A percentile compares a stretch with the other conserved stretches of the same genome.
Evolutionary conservation across 2,888 invertebrate species (phyloP).

Genomic region (Papilio elwesi): DNA sequence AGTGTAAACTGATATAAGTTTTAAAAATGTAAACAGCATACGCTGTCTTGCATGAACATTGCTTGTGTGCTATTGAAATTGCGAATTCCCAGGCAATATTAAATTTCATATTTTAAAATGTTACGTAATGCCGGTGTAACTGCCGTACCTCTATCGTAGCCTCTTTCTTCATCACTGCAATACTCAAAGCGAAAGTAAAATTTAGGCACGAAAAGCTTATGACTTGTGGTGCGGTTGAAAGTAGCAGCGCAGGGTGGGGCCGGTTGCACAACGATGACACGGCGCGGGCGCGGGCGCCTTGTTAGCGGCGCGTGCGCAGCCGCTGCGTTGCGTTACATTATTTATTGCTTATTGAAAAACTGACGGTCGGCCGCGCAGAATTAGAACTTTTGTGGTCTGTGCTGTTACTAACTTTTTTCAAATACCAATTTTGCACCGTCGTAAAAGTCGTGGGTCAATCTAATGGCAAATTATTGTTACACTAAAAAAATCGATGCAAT

Average conservation of each 20-base stretch:
- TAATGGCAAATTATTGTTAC: conserved; percentile 38
- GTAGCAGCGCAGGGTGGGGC: conserved; percentile 78
- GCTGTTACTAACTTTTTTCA: conserved; percentile 54
- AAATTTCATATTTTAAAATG: not conserved
- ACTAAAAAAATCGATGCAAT: conserved; percentile 28
- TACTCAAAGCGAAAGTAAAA: conserved; percentile 9
- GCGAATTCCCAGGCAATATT: no score
- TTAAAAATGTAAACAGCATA: no score
- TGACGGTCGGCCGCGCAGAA: conserved; percentile 67
- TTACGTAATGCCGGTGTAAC: not conserved
- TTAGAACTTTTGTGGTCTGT: conserved; percentile 64
- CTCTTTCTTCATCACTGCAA: not conserved
- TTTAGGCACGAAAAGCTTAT: conserved; percentile 16
- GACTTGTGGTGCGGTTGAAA: conserved; percentile 53
- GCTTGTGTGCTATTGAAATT: no score
- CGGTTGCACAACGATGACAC: conserved; percentile 80
- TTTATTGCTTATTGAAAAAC: conserved; percentile 84
- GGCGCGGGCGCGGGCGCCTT: conserved; percentile 70
- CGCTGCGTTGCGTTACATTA: conserved; percentile 76
- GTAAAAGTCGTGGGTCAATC: conserved; percentile 42
- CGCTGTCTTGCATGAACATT: no score
- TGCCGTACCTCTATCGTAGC: not conserved
- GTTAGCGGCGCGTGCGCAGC: conserved; percentile 79
- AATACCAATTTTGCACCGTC: conserved; percentile 47
- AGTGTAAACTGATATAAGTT: no score